Evolutionary conservation across 2,888 invertebrate genomes (phyloP), one percentile per base, ranked within the genome.

Genomic region (Thera britannica): DNA sequence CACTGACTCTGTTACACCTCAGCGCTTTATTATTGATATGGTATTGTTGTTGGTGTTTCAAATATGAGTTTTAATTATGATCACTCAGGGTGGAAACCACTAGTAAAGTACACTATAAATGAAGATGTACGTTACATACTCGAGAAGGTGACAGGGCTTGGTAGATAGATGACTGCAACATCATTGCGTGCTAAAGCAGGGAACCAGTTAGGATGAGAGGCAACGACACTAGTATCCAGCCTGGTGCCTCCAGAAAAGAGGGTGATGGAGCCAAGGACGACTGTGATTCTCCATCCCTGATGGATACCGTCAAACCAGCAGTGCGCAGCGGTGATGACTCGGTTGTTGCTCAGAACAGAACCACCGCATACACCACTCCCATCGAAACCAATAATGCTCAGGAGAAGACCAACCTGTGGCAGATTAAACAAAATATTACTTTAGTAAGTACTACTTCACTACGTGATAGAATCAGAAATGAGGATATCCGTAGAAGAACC

Each of bases 231-330:
- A 2, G 83, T 79, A 0, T 70, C 48, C 0, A 83, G 0, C 12
- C 90, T 83, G n/a, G 72, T 76, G 9, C 90, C 90, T 3, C 89
- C 89, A 41, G 67, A 68, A 76, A 88, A 90, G 2, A 90, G 72
- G 0, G 68, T 65, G 8, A 68, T 55, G 6, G 88, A 84, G 3
- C 90, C 90, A 2, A 89, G 83, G 2, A 88, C 84, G 1, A 88
- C 84, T 0, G 81, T 83, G 52, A 87, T 62, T 4, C 73, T 72
- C 78, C 80, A 81, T 1, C 76, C 90, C 12, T 84, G 86, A 74
- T 82, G 67, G 0, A 35, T 2, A 1, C 90, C 90, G 23, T 89
- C 90, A 38, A 58, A 77, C 87, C 88, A 86, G 72, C 86, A 87
- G 71, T 86, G 86, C 2, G 87, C 86, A 38, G 87, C 86, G 0